A percentile compares a stretch with the other conserved stretches of the same genome.
Evolutionary conservation across 2,113 vertebrate species (phyloP).

Genomic region (Turdus rufiventris): DNA sequence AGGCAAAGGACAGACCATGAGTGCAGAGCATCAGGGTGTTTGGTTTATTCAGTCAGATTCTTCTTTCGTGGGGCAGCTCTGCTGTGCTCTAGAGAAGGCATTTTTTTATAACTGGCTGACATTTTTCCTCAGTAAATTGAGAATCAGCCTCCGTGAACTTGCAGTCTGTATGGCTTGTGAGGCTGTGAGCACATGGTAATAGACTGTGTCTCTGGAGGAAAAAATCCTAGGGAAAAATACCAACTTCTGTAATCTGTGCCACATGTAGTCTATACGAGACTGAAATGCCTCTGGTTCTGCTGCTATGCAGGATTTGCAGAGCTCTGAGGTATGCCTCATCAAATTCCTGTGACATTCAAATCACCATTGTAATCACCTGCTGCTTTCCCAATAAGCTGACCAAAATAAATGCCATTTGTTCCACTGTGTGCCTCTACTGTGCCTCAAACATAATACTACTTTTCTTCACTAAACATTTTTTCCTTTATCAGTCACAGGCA

Average conservation of each 20-base stretch:
- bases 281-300: background rate
- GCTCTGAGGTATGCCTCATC: background rate
- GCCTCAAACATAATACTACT: background rate
- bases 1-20: background rate
- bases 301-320: background rate
- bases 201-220: background rate
- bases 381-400: background rate
- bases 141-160: background rate
- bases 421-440: background rate
- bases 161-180: background rate
- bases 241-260: background rate
- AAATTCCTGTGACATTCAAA: background rate
- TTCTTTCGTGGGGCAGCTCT: background rate
- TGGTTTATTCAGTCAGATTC: background rate
- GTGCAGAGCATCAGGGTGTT: background rate
- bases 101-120: background rate
- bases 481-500: background rate
- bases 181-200: background rate
- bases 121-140: background rate
- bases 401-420: background rate
- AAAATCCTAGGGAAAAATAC: background rate
- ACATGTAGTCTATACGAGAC: background rate
- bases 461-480: background rate
- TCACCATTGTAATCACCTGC: background rate
- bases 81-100: background rate